Evolutionary conservation across 2,113 vertebrate genomes (phyloP).

Genomic region (Globicephala melas): DNA sequence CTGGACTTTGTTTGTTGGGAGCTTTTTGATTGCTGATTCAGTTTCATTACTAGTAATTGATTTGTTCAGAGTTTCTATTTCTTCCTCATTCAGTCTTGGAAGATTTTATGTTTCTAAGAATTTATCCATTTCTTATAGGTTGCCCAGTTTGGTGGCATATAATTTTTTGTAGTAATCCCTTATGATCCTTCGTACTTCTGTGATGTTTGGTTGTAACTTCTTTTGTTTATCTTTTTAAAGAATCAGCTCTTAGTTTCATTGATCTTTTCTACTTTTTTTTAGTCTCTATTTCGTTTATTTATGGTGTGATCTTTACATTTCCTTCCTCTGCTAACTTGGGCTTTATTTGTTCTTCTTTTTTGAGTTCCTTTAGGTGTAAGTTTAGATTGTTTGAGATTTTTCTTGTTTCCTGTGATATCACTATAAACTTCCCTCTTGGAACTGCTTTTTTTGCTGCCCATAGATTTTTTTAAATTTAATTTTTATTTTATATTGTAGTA

Average conservation of each 20-base stretch:
- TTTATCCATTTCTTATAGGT: not conserved
- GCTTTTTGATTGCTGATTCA: not conserved
- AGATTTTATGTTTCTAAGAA: not conserved
- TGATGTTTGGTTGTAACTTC: not conserved
- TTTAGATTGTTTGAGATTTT: not conserved
- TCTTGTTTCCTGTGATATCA: not conserved
- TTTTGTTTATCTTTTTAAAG: not conserved
- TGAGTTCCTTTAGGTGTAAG: not conserved
- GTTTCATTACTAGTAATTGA: not conserved
- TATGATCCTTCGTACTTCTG: not conserved
- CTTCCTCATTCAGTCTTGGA: not conserved
- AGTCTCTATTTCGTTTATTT: not conserved
- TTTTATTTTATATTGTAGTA: no score
- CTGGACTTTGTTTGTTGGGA: not conserved
- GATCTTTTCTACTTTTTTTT: not conserved
- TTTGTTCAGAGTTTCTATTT: not conserved
- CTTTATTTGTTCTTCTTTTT: not conserved
- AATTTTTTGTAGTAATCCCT: not conserved
- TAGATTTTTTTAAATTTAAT: not conserved
- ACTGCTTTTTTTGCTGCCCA: not conserved
- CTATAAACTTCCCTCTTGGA: not conserved
- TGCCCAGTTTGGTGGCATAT: not conserved
- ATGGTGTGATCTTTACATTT: not conserved
- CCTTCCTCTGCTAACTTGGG: not conserved
- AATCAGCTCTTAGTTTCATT: not conserved